A percentile compares a stretch with the other conserved stretches of the same genome.
phyloP scores from a whole-genome alignment of 2,888 invertebrate genomes.

The Omphaloscelis lunosa region DNA sequence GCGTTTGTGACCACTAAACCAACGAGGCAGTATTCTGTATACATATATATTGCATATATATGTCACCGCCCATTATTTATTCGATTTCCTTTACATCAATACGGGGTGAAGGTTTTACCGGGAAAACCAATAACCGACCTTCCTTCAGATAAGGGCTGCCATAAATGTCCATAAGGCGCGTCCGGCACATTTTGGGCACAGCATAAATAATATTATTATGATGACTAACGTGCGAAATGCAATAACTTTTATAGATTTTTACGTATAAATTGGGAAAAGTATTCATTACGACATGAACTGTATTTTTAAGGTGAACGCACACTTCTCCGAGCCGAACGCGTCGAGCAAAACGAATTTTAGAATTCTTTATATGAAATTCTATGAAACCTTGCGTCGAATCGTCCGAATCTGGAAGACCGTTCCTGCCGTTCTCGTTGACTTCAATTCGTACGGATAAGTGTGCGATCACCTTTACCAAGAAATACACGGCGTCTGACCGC shows the following conservation, averaged over 20 bases:
- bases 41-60: slow-evolving; percentile 36
- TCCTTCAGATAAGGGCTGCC: slow-evolving; percentile 59
- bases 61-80: slow-evolving; percentile 75
- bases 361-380: too few species aligned
- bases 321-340: too few species aligned
- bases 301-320: too few species aligned
- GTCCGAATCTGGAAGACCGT: too few species aligned
- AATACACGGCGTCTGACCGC: slow-evolving; percentile 17
- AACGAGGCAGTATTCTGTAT: too few species aligned
- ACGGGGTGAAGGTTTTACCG: slow-evolving; percentile 72
- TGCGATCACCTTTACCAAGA: slow-evolving; percentile 10
- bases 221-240: slow-evolving; percentile 42
- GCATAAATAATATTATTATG: slow-evolving; percentile 42
- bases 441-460: too few species aligned
- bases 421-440: too few species aligned
- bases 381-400: too few species aligned
- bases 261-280: slow-evolving; percentile 23
- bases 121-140: slow-evolving; percentile 78
- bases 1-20: too few species aligned
- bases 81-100: slow-evolving; percentile 77
- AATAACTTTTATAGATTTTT: slow-evolving; percentile 31
- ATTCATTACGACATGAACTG: slow-evolving; percentile 14
- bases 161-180: slow-evolving; percentile 57
- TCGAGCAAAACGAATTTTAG: too few species aligned
- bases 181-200: slow-evolving; percentile 31